Conservation (phyloP, 2,888 invertebrate genomes). For the Drosophila antonietae region DNA sequence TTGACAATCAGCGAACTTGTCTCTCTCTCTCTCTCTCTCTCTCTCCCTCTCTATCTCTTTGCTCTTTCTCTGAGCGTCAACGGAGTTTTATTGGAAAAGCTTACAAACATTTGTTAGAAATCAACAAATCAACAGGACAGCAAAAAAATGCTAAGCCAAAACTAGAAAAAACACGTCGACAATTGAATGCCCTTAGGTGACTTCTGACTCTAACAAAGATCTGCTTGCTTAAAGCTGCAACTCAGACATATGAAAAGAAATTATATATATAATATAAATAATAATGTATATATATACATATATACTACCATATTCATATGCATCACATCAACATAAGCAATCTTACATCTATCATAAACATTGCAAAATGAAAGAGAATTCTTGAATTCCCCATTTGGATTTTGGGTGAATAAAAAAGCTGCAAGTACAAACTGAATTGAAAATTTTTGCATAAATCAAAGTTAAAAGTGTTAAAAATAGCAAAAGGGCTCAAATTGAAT, state of each 20-base stretch:
- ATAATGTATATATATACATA: too few relatives aligned
- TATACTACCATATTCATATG: too few relatives aligned
- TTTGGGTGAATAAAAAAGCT: constrained; percentile 25
- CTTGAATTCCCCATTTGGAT: neutral
- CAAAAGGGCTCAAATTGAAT: constrained; percentile 73
- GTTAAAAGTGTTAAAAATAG: constrained; percentile 79
- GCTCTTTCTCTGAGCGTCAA: neutral
- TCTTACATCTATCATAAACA: neutral
- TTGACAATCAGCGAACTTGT: constrained; percentile 44
- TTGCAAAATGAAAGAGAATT: neutral
- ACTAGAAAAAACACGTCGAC: neutral
- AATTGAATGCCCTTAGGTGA: neutral
- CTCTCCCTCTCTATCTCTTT: neutral
- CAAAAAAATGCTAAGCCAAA: neutral
- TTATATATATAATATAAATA: neutral
- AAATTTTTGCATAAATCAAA: constrained; percentile 79
- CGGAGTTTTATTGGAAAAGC: constrained; percentile 56
- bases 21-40: too few relatives aligned
- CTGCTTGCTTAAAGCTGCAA: neutral
- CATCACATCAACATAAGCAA: neutral
- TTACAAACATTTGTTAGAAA: constrained; percentile 73
- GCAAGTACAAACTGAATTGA: constrained; percentile 68
- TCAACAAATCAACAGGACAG: constrained; percentile 70
- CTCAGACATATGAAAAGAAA: neutral
- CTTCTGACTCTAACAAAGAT: too few relatives aligned